phyloP scores from a whole-genome alignment of 64 coral and sea anemone species.

The Platygyra sinensis region DNA sequence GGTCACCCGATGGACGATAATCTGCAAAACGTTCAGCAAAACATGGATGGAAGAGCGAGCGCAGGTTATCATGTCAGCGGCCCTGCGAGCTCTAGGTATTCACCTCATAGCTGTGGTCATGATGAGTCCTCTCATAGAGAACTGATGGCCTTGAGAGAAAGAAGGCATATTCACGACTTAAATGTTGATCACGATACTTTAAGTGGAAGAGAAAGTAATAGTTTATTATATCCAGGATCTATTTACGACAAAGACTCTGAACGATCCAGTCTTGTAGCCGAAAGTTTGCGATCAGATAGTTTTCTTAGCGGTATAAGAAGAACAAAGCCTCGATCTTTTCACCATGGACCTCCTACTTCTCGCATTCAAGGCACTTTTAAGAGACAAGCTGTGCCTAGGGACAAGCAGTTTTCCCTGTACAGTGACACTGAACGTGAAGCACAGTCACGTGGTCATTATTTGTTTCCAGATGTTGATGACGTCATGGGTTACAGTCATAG shows the following conservation, averaged over 20 bases:
- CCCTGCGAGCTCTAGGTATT: neutral
- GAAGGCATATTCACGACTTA: neutral
- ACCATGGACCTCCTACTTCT: neutral
- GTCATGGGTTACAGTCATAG: neutral
- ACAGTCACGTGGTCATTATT: neutral
- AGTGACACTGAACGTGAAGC: neutral
- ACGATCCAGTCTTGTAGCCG: neutral
- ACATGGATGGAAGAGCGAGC: neutral
- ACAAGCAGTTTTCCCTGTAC: neutral
- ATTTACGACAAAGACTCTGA: neutral
- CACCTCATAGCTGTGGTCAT: neutral
- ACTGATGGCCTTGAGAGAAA: neutral
- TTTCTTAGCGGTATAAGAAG: neutral
- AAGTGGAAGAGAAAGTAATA: slow-evolving; percentile 4
- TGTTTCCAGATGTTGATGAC: neutral
- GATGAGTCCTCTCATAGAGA: neutral
- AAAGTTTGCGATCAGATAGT: neutral
- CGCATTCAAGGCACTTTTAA: neutral
- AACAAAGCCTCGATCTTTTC: neutral
- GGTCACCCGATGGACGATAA: neutral
- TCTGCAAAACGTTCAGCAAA: neutral
- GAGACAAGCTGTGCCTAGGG: neutral
- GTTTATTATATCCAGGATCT: neutral
- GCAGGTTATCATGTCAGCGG: neutral
- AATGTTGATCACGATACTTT: neutral